Percentiles rank a stretch among this genome's conserved stretches.
These are phyloP conservation scores for Melopsittacus undulatus DNA, from an alignment of 2,797 vertebrate genomes.

Conservation along the genomic window DNA sequence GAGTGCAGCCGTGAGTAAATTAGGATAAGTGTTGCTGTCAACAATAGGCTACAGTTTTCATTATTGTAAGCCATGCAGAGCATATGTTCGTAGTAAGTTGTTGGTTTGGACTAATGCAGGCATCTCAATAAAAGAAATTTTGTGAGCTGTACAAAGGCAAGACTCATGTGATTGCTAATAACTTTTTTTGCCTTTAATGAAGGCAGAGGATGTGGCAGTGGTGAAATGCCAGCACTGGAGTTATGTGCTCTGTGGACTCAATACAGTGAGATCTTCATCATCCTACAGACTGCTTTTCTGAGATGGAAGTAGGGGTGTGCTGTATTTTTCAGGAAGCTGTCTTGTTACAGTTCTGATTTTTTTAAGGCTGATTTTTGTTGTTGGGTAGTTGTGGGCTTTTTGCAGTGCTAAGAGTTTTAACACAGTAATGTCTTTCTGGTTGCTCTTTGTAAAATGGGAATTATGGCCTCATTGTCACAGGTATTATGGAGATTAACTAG, in stretches of 20 bases:
- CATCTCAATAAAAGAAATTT: neutral
- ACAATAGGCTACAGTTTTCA: neutral
- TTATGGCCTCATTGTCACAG: neutral
- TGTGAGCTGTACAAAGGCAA: neutral
- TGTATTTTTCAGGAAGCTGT: neutral
- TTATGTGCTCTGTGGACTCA: neutral
- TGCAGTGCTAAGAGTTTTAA: neutral
- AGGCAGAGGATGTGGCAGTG: neutral
- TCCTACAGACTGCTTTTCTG: neutral
- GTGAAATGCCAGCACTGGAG: neutral
- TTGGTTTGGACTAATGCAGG: neutral
- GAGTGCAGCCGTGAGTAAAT: neutral
- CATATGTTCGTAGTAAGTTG: neutral
- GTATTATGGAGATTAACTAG: neutral
- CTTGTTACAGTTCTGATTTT: neutral
- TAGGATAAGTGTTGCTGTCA: neutral
- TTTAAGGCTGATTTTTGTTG: neutral
- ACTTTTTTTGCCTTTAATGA: neutral
- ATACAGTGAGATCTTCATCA: neutral
- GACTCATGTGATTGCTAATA: neutral
- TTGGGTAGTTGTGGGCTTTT: neutral
- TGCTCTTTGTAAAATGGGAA: neutral
- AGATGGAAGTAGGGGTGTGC: neutral
- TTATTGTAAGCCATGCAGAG: neutral
- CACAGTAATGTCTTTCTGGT: neutral